phyloP scores from a whole-genome alignment of 2,888 invertebrate genomes.

The Acholoe squamosa region DNA sequence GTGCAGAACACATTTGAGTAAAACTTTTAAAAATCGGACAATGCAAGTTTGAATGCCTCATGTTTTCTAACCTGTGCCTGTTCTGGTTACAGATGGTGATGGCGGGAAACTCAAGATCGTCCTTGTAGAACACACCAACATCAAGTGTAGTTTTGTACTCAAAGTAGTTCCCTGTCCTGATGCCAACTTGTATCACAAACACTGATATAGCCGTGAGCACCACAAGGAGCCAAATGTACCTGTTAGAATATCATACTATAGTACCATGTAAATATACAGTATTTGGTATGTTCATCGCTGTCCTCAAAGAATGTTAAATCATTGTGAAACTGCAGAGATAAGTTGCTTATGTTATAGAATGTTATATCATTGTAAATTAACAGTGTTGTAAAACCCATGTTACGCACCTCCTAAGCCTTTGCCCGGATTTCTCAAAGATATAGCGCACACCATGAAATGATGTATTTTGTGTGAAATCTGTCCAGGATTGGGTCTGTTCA shows the following conservation, averaged over 20 bases:
- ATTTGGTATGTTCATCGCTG: too few species aligned
- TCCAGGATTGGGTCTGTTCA: neutral
- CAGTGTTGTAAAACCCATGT: neutral
- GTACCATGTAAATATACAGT: too few species aligned
- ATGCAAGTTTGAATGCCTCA: too few species aligned
- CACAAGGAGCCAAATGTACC: slow-evolving; percentile 67
- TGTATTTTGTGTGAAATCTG: neutral
- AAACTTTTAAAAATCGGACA: too few species aligned
- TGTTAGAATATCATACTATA: neutral
- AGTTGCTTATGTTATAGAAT: too few species aligned
- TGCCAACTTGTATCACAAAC: slow-evolving; percentile 57
- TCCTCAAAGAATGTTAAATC: neutral
- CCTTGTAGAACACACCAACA: slow-evolving; percentile 8
- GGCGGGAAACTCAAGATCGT: neutral
- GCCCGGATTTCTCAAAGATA: neutral
- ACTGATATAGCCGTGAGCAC: slow-evolving; percentile 63
- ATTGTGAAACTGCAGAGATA: too few species aligned
- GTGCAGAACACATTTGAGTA: too few species aligned
- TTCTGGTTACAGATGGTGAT: slow-evolving; percentile 52
- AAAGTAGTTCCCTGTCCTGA: slow-evolving; percentile 16
- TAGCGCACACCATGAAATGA: neutral
- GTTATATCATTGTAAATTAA: too few species aligned
- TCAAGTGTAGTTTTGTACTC: slow-evolving; percentile 12
- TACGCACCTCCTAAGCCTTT: neutral
- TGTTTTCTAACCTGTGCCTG: too few species aligned